A percentile compares a stretch with the other conserved stretches of the same genome.
Evolutionary conservation across 2,113 vertebrate genomes (phyloP).

Genomic region (Nannobrachium achirus): DNA sequence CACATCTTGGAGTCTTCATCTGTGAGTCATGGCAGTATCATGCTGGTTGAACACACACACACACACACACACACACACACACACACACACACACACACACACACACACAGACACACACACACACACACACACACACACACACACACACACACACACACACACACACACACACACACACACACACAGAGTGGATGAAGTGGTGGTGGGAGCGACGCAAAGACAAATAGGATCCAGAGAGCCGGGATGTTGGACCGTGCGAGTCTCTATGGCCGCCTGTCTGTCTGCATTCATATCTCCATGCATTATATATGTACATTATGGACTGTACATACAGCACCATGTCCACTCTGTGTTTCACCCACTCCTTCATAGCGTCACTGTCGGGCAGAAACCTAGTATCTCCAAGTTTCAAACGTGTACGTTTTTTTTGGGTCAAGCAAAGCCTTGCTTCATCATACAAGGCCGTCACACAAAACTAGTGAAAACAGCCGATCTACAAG

Average conservation of each 20-base stretch:
- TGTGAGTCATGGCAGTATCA: slow-evolving; percentile 44
- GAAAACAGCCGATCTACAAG: too few relatives aligned
- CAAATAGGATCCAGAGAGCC: too few relatives aligned
- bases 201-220: neutral
- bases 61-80: slow-evolving; percentile 27
- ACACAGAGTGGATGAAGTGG: neutral
- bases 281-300: neutral
- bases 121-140: slow-evolving; percentile 29
- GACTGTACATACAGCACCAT: too few relatives aligned
- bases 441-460: too few relatives aligned
- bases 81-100: slow-evolving; percentile 6
- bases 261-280: neutral
- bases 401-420: too few relatives aligned
- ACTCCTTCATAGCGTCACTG: too few relatives aligned
- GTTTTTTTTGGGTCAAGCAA: too few relatives aligned
- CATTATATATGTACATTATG: neutral
- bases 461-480: too few relatives aligned
- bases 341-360: too few relatives aligned
- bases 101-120: slow-evolving; percentile 10
- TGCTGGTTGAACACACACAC: slow-evolving; percentile 42
- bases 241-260: neutral
- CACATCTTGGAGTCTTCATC: slow-evolving; percentile 43
- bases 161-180: slow-evolving; percentile 11
- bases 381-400: too few relatives aligned
- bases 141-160: slow-evolving; percentile 24